Evolutionary conservation across 2,888 invertebrate species (phyloP), one percentile per base, ranked within the genome.

Genomic region (Phoenoteleia sp.): DNA sequence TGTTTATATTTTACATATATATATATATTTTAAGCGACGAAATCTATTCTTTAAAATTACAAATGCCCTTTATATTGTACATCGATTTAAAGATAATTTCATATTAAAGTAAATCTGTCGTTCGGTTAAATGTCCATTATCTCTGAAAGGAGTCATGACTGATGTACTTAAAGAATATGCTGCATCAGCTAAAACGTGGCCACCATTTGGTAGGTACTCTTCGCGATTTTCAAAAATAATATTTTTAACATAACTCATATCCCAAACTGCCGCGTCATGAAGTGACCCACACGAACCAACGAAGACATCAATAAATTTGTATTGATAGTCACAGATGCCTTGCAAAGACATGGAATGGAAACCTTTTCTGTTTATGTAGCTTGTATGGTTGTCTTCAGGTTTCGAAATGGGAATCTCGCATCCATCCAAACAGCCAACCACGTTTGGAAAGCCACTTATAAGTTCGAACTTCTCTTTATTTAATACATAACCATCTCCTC

Each of bases 211-310:
- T 19, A 60, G 2, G 15, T 21, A 60, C 19, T 39, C 2, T 13
- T 36, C 13, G 2, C 2, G 3, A 60, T 60, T 60, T 4, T 9
- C 9, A 2, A 21, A 19, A 1, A 60, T 19, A 9, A 6, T 19
- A 13, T 2, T 21, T 13, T 21, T 17, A 21, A 60, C 36, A 11
- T 60, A 33, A 21, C 58, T 60, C 39, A 17, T 13, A 9, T 60
- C 36, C 58, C 58, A 60, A 19, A 60, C 58, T 36, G 9, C 13
- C 17, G 58, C 58, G 36, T 60, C 58, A 36, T 60, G 58, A 7
- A 60, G 9, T 2, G 29, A 29, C 15, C 29, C 56, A 15, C 56
- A 56, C 4, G 15, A 56, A 6, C 56, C 56, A 15, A 60, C 19
- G n/a, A 17, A 60, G 19, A 60, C 58, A 11, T 60, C 39, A 1